Conservation (phyloP, 2,113 vertebrate genomes). For the Oncorhynchus gorbuscha region DNA sequence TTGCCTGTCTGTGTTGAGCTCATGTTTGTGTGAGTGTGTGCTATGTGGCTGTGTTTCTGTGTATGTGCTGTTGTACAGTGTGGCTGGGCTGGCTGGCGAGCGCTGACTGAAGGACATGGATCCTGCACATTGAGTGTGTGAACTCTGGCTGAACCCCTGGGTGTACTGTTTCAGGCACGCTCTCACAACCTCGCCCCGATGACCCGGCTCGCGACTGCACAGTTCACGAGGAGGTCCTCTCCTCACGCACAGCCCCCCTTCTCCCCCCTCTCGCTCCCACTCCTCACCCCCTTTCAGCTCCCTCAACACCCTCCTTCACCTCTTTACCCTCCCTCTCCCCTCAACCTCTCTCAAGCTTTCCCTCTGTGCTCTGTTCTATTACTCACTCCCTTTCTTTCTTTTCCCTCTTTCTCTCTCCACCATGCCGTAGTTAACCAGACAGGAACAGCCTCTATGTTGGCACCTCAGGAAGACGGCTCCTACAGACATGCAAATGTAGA, state of each 20-base stretch:
- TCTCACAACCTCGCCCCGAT: conserved; percentile 81
- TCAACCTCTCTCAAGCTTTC: conserved; percentile 60
- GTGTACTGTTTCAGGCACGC: conserved; percentile 80
- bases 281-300: conserved; percentile 38
- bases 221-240: conserved; percentile 83
- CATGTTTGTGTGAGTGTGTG: not conserved
- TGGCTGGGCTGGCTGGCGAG: conserved; percentile 49
- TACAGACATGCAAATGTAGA: conserved; percentile 53
- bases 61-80: not conserved
- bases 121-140: conserved; percentile 82
- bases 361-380: conserved; percentile 46
- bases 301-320: conserved; percentile 39
- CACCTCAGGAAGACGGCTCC: conserved; percentile 40
- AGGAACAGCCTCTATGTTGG: conserved; percentile 41
- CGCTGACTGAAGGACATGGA: conserved; percentile 72
- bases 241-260: conserved; percentile 50
- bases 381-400: conserved; percentile 3
- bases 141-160: conserved; percentile 90
- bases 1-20: not conserved
- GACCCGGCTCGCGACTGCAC: conserved; percentile 83
- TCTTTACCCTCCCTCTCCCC: conserved; percentile 52
- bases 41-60: not conserved
- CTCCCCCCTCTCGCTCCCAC: conserved; percentile 31
- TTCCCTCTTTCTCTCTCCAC: not conserved
- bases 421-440: conserved; percentile 35